Percentiles rank a stretch among this genome's conserved stretches.
These are phyloP conservation scores for Hemaris fuciformis DNA, from an alignment of 2,888 invertebrate genomes.

Conservation along the genomic window DNA sequence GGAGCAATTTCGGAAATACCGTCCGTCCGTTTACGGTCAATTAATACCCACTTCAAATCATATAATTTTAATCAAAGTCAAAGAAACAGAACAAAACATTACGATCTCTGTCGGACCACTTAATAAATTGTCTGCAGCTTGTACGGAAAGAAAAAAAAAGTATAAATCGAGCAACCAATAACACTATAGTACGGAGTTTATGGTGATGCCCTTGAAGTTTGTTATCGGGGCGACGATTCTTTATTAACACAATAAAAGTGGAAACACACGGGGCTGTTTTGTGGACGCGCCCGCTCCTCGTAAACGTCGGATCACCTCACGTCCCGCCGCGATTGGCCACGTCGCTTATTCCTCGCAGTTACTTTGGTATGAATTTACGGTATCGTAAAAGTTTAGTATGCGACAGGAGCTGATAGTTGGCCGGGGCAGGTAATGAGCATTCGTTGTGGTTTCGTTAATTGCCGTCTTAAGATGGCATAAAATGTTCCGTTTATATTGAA, in stretches of 20 bases:
- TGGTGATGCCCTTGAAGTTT: constrained; percentile 68
- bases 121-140: constrained; percentile 67
- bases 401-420: constrained; percentile 9
- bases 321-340: background rate
- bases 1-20: background rate
- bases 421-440: background rate
- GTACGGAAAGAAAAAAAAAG: constrained; percentile 54
- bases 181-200: constrained; percentile 74
- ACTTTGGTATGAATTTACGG: background rate
- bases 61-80: constrained; percentile 49
- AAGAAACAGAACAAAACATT: constrained; percentile 46
- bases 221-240: constrained; percentile 69
- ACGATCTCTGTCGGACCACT: constrained; percentile 57
- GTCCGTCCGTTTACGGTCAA: constrained; percentile 42
- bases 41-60: constrained; percentile 55
- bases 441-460: constrained; percentile 1
- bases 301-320: background rate
- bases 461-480: background rate
- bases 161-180: constrained; percentile 72
- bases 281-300: constrained; percentile 25
- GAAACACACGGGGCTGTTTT: constrained; percentile 51
- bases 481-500: background rate
- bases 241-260: constrained; percentile 68
- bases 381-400: constrained; percentile 5
- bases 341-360: background rate